phyloP scores from a whole-genome alignment of 2,797 vertebrate genomes.

The Loriculus beryllinus region DNA sequence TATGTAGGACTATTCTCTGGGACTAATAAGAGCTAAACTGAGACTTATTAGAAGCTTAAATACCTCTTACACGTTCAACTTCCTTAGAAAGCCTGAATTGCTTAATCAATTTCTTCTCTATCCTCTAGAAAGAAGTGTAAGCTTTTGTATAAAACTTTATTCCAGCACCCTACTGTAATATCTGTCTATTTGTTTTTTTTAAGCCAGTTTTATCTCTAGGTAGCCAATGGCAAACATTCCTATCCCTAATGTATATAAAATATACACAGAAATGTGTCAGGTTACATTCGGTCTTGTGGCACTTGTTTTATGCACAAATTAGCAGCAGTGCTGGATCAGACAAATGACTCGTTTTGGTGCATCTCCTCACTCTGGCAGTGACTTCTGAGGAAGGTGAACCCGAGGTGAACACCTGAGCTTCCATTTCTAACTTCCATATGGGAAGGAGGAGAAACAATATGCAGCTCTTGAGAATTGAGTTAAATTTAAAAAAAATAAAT shows the following conservation, averaged over 20 bases:
- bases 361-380: neutral
- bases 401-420: slow-evolving; percentile 24
- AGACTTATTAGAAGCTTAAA: neutral
- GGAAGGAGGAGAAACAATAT: slow-evolving; percentile 39
- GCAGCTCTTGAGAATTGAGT: slow-evolving; percentile 48
- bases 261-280: neutral
- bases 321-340: neutral
- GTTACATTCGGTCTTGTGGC: neutral
- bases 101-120: neutral
- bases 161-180: neutral
- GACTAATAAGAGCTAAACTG: neutral
- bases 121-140: neutral
- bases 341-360: neutral
- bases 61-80: neutral
- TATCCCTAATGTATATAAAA: neutral
- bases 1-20: neutral
- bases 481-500: neutral
- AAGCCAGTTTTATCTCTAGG: neutral
- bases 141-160: neutral
- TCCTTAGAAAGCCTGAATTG: neutral
- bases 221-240: neutral
- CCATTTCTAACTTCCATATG: neutral
- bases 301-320: neutral
- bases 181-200: neutral
- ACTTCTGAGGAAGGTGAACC: slow-evolving; percentile 50